A percentile compares a stretch with the other conserved stretches of the same genome.
Evolutionary conservation across 2,888 invertebrate species (phyloP).

Genomic region (Marronus borbonicus): DNA sequence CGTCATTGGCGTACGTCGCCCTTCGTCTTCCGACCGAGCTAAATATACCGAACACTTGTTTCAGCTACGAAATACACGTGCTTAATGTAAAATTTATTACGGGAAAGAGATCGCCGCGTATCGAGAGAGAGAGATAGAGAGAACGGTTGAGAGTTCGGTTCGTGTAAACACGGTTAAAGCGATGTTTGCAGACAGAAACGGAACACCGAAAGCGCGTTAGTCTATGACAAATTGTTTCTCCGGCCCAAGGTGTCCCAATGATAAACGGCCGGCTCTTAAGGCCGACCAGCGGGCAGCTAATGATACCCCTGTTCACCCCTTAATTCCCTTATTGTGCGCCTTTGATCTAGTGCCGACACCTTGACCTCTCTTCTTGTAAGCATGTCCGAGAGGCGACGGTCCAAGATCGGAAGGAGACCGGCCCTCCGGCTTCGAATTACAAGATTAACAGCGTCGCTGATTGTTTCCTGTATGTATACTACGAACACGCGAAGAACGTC

Average conservation of each 20-base stretch:
- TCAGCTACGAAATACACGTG: slow-evolving; percentile 44
- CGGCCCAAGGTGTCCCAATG: slow-evolving; percentile 56
- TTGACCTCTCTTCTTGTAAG: slow-evolving; percentile 51
- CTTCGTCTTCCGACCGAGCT: slow-evolving; percentile 7
- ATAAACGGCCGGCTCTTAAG: slow-evolving; percentile 68
- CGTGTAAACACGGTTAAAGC: slow-evolving; percentile 60
- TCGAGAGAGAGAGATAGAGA: neutral
- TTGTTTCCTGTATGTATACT: slow-evolving; percentile 39
- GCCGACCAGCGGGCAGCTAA: slow-evolving; percentile 68
- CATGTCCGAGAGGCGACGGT: slow-evolving; percentile 21
- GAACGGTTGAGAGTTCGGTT: slow-evolving; percentile 55
- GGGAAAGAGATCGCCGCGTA: slow-evolving; percentile 22
- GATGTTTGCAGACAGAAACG: slow-evolving; percentile 41
- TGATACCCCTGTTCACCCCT: slow-evolving; percentile 69
- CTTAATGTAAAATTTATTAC: slow-evolving; percentile 49
- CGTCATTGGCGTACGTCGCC: slow-evolving; percentile 4
- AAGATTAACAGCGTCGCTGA: slow-evolving; percentile 46
- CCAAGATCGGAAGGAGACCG: slow-evolving; percentile 45
- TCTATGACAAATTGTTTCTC: slow-evolving; percentile 46
- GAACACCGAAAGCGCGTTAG: slow-evolving; percentile 40
- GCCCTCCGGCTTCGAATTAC: slow-evolving; percentile 41
- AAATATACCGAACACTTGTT: slow-evolving; percentile 15
- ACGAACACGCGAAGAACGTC: neutral
- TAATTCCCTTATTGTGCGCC: slow-evolving; percentile 68
- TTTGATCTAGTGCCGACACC: slow-evolving; percentile 70